Conservation (phyloP, 2,797 vertebrate species). For the Lateolabrax maculatus region DNA sequence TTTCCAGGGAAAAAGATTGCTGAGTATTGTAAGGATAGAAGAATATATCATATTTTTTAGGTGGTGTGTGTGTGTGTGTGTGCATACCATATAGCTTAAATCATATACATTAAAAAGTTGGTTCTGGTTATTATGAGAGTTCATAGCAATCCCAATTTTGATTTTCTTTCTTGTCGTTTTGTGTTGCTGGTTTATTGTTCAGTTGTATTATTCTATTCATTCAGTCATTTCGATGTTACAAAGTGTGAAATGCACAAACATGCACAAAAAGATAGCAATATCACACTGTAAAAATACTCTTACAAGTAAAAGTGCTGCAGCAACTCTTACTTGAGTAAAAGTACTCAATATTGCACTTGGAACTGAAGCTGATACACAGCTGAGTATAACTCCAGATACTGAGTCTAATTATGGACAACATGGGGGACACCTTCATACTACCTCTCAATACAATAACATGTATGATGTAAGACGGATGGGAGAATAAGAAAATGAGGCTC, state of each 20-base stretch:
- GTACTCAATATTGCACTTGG: background rate
- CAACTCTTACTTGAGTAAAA: background rate
- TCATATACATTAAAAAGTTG: too few species aligned
- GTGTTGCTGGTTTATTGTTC: background rate
- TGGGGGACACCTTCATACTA: background rate
- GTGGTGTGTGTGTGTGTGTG: background rate
- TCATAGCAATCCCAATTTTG: background rate
- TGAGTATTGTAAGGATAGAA: background rate
- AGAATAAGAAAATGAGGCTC: background rate
- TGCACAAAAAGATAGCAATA: background rate
- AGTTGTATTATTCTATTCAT: background rate
- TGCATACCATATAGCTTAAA: background rate
- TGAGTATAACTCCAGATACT: background rate
- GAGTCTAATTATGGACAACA: background rate
- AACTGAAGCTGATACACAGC: background rate
- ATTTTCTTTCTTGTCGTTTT: background rate
- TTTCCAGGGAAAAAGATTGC: background rate
- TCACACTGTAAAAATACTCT: background rate
- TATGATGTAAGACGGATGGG: background rate
- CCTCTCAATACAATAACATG: background rate
- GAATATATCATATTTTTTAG: too few species aligned
- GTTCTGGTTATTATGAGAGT: too few species aligned
- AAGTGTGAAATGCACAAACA: background rate
- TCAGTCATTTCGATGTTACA: background rate
- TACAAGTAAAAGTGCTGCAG: background rate